Evolutionary conservation across 2,888 invertebrate genomes (phyloP), one percentile per base, ranked within the genome.

Genomic region (Phengaris arion): DNA sequence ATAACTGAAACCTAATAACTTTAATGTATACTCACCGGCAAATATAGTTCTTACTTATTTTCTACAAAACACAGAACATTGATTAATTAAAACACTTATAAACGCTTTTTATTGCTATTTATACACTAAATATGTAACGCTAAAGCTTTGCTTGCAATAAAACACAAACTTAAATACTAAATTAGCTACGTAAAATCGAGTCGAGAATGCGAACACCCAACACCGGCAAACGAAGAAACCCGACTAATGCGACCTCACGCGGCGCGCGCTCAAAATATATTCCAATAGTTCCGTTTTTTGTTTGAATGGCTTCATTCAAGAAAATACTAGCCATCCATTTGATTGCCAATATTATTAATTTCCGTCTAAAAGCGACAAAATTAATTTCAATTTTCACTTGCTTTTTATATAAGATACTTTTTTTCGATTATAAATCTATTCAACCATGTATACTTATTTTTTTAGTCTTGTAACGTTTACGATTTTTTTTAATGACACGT

Each of bases 211-310:
- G 85, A 82, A 88, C 90, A 88, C 85, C 88, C 85, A 77, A 81
- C 83, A 85, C 89, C 87, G 84, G 83, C 89, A 85, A 92, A 87
- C 89, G 90, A 89, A 90, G 89, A 93, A 93, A 93, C 92, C 93
- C 93, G 92, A 93, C 93, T 93, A 79, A 81, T 77, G 82, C 82
- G 83, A 85, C 87, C 84, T 87, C 89, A 85, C 78, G 85, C 86
- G 87, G 84, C 77, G 80, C 80, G 77, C 80, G 79, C 81, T 85
- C 82, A 86, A 89, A 87, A 87, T 87, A 87, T 81, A 81, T 79
- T 78, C 77, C 76, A 78, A 76, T 35, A 35, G 76, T 79, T 79
- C 77, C 77, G 76, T 77, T 77, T 77, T 75, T 8, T 64, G 6
- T 64, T 54, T 69, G 72, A 69, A 69, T 75, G 69, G 78, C 74